Base-by-base conservation (phyloP, 35 echinoderm and acorn worm genomes). In the Diadema setosum region DNA sequence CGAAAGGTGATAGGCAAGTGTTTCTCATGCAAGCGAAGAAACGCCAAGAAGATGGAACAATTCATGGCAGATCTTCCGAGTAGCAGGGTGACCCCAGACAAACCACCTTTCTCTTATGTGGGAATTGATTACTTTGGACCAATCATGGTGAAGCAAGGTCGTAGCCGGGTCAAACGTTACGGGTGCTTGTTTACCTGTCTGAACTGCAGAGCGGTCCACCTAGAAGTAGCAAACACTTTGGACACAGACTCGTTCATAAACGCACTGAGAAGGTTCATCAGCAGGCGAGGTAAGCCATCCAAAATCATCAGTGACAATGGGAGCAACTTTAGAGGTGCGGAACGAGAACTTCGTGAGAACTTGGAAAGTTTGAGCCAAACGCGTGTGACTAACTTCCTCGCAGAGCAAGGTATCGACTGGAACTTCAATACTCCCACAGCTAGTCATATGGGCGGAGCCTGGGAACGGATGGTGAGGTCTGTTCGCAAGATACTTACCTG, bases 161-260 rank as follows among this genome's bases (percentile, higher is more conserved):
- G 84, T 21, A 37, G 3, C 12, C 11, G 7, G 4, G 61, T 75
- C 20, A 86, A 86, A 86, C 56, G 84, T 5, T 86, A 86, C 34
- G 64, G 84, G 3, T 41, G 61, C 55, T 29, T 87, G 3, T 87
- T 87, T 34, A 87, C 84, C 17, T 86, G 21, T 21, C 50, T n/a
- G n/a, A n/a, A n/a, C n/a, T n/a, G n/a, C n/a, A n/a, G 60, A 55
- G 39, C 30, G 15, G 39, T 83, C 18, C 81, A 85, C n/a, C 60
- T 85, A 3, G 57, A 85, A 14, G 5, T 60, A 3, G 15, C 36
- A 11, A 70, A 85, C 32, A 43, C 70, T 2, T 25, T 92, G 23
- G 70, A 92, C 39, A 92, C 90, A 76, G 90, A 92, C 33, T 92
- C 90, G 25, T 92, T 86, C 34, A 42, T 92, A 87, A 39, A 92